Evolutionary conservation across 2,797 vertebrate species (phyloP), one percentile per base, ranked within the genome.

Genomic region (Austrolebias charrua): DNA sequence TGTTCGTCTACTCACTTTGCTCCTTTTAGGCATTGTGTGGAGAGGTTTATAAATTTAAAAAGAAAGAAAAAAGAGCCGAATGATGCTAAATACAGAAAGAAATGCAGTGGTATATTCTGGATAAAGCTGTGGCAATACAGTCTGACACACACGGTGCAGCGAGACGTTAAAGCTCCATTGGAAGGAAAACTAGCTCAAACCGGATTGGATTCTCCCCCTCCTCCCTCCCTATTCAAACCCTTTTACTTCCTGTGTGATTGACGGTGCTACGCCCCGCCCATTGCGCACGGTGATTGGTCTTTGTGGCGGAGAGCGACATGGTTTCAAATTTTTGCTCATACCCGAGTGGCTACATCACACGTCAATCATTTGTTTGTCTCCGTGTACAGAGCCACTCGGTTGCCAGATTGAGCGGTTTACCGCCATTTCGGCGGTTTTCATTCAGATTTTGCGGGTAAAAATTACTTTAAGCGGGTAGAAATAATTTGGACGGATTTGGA

Each of bases 101-200:
- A 77, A 82, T n/a, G n/a, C 78, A 82, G 87, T 84, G 79, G 83
- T 89, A 84, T 89, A 87, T 84, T 79, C 66, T 69, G 80, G 83
- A 80, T 85, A 88, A 86, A 88, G 88, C 88, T 84, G 82, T 87
- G 83, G 85, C 87, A 85, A 85, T 88, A 87, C 86, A 88, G n/a
- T n/a, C n/a, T n/a, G 86, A 88, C 81, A 85, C 86, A 88, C 86
- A 85, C 87, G 83, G 88, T 78, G 84, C 78, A 79, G 87, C 81
- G 78, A 91, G 88, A 87, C 90, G 90, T 89, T 93, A 94, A 88
- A 92, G 91, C 91, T 93, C 92, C 90, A 92, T 91, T 92, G 91
- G 91, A 91, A 92, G 88, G 85, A 89, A 90, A 94, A 94, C 94
- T 93, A 94, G 95, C 94, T 95, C 80, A 94, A 95, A 94, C 94